Evolutionary conservation across 2,888 invertebrate genomes (phyloP), one percentile per base, ranked within the genome.

Genomic region (Tachina lurida): DNA sequence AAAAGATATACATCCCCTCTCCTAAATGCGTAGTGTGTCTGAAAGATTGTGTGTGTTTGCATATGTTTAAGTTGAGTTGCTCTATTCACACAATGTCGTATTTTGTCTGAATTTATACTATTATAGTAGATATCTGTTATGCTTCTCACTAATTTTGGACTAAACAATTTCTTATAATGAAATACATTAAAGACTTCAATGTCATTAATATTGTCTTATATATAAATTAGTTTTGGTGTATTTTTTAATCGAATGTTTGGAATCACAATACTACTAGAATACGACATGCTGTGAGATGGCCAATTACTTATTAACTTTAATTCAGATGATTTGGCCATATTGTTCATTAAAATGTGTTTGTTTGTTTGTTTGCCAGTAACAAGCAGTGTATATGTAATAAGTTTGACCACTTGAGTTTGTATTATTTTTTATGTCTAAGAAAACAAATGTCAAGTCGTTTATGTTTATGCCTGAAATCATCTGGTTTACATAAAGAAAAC

Each of bases 391-490:
- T 49, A 45, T 43, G 13, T 22, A 63, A 22, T 39, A 17, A 76
- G 54, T 76, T 76, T 82, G 76, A 63, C 76, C 82, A 76, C 63
- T 82, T 71, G 70, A 63, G 76, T 47, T 70, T 63, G 22, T 76
- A 62, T 56, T 75, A 63, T 71, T 58, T 79, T 71, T 62, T 84
- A 67, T 84, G 76, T 76, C 62, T 58, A 71, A 73, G 80, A 84
- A 84, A 84, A 84, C 84, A 84, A 84, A 84, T 84, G 84, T 80
- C 84, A 84, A 80, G 84, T 80, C 80, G 76, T 80, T 84, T 84
- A 73, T 67, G 80, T 84, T 84, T 80, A 84, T 76, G 84, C 80
- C 71, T 67, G 73, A 84, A 80, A 84, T 80, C 80, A 84, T 84
- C 80, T 84, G 76, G 84, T 80, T 84, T 84, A 80, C 84, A 84